Evolutionary conservation across 1,140 invertebrate species (phyloP).

Genomic region (Drepana arcuata): DNA sequence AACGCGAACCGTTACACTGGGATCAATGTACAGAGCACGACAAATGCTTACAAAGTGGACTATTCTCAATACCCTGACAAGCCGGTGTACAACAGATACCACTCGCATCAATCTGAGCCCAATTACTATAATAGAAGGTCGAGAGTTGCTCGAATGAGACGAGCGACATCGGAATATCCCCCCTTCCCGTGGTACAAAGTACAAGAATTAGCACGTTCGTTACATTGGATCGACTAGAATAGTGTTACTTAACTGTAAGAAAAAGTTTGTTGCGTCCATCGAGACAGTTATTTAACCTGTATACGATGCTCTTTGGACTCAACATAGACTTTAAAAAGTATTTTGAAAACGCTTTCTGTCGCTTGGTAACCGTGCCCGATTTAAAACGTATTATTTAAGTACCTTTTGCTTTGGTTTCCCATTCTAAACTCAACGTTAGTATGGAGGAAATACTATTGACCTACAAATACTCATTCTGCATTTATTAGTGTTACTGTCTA

Average conservation of each 20-base stretch:
- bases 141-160: slow-evolving; percentile 65
- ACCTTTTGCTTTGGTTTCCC: slow-evolving; percentile 19
- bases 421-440: slow-evolving; percentile 31
- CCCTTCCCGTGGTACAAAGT: slow-evolving; percentile 83
- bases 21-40: slow-evolving; percentile 48
- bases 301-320: slow-evolving; percentile 56
- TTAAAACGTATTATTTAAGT: slow-evolving; percentile 25
- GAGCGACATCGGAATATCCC: slow-evolving; percentile 58
- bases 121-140: slow-evolving; percentile 62
- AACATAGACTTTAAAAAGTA: slow-evolving; percentile 48
- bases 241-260: slow-evolving; percentile 22
- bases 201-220: slow-evolving; percentile 74
- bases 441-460: slow-evolving; percentile 20
- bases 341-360: slow-evolving; percentile 32
- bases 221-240: slow-evolving; percentile 72
- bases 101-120: slow-evolving; percentile 49
- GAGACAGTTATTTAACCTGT: slow-evolving; percentile 40
- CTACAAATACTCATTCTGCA: slow-evolving; percentile 31
- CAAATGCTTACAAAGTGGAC: slow-evolving; percentile 65
- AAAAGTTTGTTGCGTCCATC: slow-evolving; percentile 63
- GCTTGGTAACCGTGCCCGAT: slow-evolving; percentile 29
- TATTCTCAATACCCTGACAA: slow-evolving; percentile 64
- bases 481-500: slow-evolving; percentile 30
- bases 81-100: slow-evolving; percentile 54
- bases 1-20: slow-evolving; percentile 48